phyloP scores from a whole-genome alignment of 2,113 vertebrate genomes.

The Scolopax mira region DNA sequence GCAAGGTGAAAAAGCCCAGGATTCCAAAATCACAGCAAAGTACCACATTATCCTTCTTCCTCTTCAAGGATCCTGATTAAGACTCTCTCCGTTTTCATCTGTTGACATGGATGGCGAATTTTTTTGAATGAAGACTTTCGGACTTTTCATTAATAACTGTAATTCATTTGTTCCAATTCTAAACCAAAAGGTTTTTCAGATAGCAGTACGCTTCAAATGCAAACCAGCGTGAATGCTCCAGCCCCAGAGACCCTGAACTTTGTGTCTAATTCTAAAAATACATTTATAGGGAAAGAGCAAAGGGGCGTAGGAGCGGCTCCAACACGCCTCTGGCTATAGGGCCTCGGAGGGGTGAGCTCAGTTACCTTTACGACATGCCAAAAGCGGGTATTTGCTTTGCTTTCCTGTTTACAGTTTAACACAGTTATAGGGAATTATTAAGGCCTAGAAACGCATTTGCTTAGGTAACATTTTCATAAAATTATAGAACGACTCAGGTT shows the following conservation, averaged over 20 bases:
- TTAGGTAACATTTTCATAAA: not conserved
- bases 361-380: not conserved
- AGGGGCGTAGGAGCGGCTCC: not conserved
- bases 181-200: not conserved
- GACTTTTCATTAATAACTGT: not conserved
- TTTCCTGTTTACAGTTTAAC: slow-evolving; percentile 22
- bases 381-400: not conserved
- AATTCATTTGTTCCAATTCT: not conserved
- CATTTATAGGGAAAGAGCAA: not conserved
- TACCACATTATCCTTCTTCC: not conserved
- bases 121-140: not conserved
- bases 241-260: not conserved
- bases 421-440: not conserved
- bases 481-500: not conserved
- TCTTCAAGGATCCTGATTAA: not conserved
- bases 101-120: not conserved
- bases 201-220: not conserved
- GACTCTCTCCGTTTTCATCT: not conserved
- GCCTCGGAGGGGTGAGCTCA: slow-evolving; percentile 16
- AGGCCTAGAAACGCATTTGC: not conserved
- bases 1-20: not conserved
- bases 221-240: not conserved
- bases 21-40: not conserved
- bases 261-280: not conserved
- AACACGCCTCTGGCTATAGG: slow-evolving; percentile 14